Base-by-base conservation (phyloP, 2,888 invertebrate genomes). In the Eumerus sabulonum region DNA sequence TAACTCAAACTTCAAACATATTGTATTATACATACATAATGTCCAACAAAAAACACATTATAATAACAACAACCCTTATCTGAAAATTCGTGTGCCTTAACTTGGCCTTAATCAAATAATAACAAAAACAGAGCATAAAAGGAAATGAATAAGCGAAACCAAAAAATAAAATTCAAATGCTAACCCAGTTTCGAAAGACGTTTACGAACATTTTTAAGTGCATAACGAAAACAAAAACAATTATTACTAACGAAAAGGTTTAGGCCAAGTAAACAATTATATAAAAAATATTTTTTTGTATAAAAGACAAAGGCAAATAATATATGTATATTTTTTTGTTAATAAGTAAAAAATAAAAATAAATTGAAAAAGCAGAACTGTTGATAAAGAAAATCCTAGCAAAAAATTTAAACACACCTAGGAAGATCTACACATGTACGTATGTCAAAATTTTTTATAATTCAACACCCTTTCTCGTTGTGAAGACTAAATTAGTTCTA, bases 11-110 rank as follows among this genome's bases (percentile, higher is more conserved):
- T 51, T 42, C n/a, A 45, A 53, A 44, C 56, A 48, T 47, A 57
- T 62, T 62, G 67, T 70, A 73, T 64, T 59, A 60, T 63, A 68
- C 54, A 62, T 70, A 44, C 11, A 53, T 19, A 59, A 59, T 12
- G 17, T 45, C 36, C 27, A 44, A 60, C 40, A 56, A 68, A 5
- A 40, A 57, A 68, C 19, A 27, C 51, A 59, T 53, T 48, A 67
- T 19, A 57, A 44, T 42, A 67, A 76, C 59, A 76, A 11, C 67
- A 72, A 76, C 70, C 72, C 77, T 82, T 71, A 73, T 76, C 74
- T 64, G 74, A 82, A 82, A 83, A 83, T 76, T 83, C 82, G 81
- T 82, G 84, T 84, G 84, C 84, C 84, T 84, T 84, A 83, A 82
- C 82, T 84, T 84, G 84, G 84, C 83, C 84, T 83, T 84, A 83